Base-by-base conservation (phyloP, 2,797 vertebrate genomes). In the Mormyrops boulengeri region DNA sequence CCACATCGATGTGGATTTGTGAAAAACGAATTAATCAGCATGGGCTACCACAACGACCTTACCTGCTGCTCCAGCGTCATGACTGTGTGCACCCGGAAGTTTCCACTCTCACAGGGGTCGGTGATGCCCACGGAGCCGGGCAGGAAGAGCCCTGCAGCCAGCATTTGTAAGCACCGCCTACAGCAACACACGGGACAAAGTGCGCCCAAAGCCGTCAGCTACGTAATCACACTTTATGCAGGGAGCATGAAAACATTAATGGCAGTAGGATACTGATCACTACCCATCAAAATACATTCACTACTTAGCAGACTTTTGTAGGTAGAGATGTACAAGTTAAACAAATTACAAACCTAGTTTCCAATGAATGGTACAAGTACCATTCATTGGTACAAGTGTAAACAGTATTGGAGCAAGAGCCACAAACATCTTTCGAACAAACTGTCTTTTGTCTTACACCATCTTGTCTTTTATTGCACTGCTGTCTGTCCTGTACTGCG, bases 11-110 rank as follows among this genome's bases (percentile, higher is more conserved):
- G 66, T 0, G 66, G 66, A 11, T 14, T 4, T 2, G 26, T 26
- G 30, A 11, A 38, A 73, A 38, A 73, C 4, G 1, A 17, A 34
- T 14, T 30, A 69, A 34, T 69, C 1, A 1, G 11, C 66, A 2
- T 30, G 30, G n/a, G n/a, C 8, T 11, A 0, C 19, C 41, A 17
- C 22, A 0, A 22, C 1, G n/a, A 30, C 55, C 11, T 57, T 91
- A 99, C 98, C 97, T 99, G 98, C 93, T 99, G 98, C 66, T 99
- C 98, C 85, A 99, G 94, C 0, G 98, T 99, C 98, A 99, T 99
- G 34, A 99, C 98, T 0, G 98, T 99, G 94, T 99, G 98, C 4
- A 99, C 98, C 9, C 98, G 90, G 95, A 99, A 99, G 93, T 99
- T 99, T 0, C 98, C 98, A 0, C 98, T 99, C 94, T 99, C 98